These are phyloP conservation scores for Felis chaus DNA, from an alignment of 2,113 vertebrate genomes.

Conservation along the genomic window DNA sequence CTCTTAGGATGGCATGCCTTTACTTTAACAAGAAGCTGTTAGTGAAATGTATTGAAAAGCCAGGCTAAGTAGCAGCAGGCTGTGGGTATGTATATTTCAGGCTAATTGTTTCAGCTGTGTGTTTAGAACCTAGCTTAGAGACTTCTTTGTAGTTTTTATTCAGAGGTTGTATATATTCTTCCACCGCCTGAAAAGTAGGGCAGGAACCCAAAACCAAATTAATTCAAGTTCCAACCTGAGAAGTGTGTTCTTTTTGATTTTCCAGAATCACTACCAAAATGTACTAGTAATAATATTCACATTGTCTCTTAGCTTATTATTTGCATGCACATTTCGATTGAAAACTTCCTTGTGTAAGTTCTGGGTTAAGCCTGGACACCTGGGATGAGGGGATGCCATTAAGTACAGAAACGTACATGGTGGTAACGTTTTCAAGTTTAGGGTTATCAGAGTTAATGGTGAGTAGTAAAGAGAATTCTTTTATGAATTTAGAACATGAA, in stretches of 20 bases:
- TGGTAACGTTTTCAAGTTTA: not conserved
- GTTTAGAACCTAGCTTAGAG: not conserved
- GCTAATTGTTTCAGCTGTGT: not conserved
- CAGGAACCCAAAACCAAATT: not conserved
- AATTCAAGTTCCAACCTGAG: not conserved
- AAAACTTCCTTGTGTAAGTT: constrained; percentile 24
- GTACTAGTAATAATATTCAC: not conserved
- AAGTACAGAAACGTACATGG: not conserved
- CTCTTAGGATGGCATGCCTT: not conserved
- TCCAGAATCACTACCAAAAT: constrained; percentile 13
- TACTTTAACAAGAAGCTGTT: not conserved
- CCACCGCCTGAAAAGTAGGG: not conserved
- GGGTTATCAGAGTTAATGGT: not conserved
- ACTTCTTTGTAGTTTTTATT: not conserved
- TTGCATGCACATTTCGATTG: not conserved
- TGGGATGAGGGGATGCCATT: not conserved
- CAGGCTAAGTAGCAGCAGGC: not conserved
- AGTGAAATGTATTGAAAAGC: not conserved
- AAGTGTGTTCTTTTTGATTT: constrained; percentile 23
- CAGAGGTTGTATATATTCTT: not conserved
- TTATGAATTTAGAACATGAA: not conserved
- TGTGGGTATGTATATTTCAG: not conserved
- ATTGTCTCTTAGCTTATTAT: constrained; percentile 13
- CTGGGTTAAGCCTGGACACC: not conserved
- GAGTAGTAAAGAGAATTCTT: not conserved